These are phyloP conservation scores for cat (Felis catus) DNA, from an alignment of 2,113 vertebrate genomes.

Conservation along the genomic window DNA sequence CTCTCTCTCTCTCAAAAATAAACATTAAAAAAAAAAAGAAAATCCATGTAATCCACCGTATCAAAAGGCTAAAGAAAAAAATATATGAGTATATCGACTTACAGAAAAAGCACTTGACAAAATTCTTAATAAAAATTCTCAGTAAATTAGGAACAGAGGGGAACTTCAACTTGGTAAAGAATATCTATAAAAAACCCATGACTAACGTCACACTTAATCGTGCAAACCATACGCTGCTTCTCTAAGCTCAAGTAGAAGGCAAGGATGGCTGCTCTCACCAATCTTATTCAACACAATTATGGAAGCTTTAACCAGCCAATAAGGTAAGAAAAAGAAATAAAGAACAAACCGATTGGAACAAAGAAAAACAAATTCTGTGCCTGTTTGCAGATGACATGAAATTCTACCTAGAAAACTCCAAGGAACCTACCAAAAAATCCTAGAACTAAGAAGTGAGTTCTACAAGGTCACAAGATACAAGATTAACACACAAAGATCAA, in stretches of 20 bases:
- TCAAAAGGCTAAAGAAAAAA: neutral
- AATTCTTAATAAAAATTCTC: slow-evolving; percentile 3
- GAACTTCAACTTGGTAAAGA: neutral
- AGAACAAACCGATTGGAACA: neutral
- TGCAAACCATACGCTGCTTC: neutral
- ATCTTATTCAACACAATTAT: neutral
- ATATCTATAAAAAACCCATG: neutral
- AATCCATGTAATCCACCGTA: neutral
- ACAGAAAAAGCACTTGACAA: neutral
- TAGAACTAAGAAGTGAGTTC: slow-evolving; percentile 4
- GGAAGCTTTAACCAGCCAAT: neutral
- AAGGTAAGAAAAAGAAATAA: slow-evolving; percentile 5
- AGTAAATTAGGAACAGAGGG: neutral
- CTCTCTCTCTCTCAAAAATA: too few species aligned
- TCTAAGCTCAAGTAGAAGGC: neutral
- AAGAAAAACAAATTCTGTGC: neutral
- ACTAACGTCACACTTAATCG: neutral
- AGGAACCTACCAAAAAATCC: neutral
- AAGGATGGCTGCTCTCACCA: neutral
- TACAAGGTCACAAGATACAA: neutral
- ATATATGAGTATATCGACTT: neutral
- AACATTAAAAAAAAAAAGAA: too few species aligned
- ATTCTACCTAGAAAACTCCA: neutral
- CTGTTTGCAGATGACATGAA: neutral
- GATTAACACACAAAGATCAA: neutral